These are phyloP conservation scores for Volucella zonaria DNA, from an alignment of 2,888 invertebrate genomes.

Conservation along the genomic window DNA sequence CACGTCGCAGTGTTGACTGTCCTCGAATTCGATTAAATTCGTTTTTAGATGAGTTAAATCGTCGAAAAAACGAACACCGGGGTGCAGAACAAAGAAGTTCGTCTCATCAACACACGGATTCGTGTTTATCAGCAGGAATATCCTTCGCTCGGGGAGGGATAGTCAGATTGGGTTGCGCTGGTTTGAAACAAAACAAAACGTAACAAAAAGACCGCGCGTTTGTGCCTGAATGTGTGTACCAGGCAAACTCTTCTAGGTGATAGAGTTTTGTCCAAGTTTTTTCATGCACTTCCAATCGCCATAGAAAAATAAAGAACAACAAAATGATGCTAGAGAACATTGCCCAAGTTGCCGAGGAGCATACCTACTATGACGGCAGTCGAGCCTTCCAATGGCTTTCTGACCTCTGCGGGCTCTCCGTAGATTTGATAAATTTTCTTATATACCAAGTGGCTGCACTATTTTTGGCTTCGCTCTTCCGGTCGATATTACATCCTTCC, in stretches of 20 bases:
- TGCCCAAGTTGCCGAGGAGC: slow-evolving; percentile 48
- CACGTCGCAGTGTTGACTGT: slow-evolving; percentile 15
- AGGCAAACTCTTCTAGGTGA: slow-evolving; percentile 35
- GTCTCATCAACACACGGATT: slow-evolving; percentile 43
- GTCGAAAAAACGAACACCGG: slow-evolving; percentile 9
- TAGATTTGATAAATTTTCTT: slow-evolving; percentile 94
- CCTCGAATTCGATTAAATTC: neutral
- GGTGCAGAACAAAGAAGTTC: slow-evolving; percentile 25
- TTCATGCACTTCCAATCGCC: slow-evolving; percentile 2
- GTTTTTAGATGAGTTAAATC: slow-evolving; percentile 31
- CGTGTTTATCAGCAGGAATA: slow-evolving; percentile 47
- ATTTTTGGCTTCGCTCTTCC: slow-evolving; percentile 90
- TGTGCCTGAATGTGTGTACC: slow-evolving; percentile 25
- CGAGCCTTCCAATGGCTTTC: slow-evolving; percentile 88
- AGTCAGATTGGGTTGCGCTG: slow-evolving; percentile 20
- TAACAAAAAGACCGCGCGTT: slow-evolving; percentile 18
- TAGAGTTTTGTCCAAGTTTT: slow-evolving; percentile 18
- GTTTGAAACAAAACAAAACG: neutral
- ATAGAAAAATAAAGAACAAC: neutral
- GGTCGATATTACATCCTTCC: slow-evolving; percentile 89
- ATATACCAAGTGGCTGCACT: slow-evolving; percentile 92
- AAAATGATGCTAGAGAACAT: slow-evolving; percentile 51
- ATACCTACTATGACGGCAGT: slow-evolving; percentile 87
- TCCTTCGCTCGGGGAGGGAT: slow-evolving; percentile 70
- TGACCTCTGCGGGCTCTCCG: slow-evolving; percentile 87